These are phyloP conservation scores for Psittacara wagleri DNA, from an alignment of 2,113 vertebrate genomes.

Conservation along the genomic window DNA sequence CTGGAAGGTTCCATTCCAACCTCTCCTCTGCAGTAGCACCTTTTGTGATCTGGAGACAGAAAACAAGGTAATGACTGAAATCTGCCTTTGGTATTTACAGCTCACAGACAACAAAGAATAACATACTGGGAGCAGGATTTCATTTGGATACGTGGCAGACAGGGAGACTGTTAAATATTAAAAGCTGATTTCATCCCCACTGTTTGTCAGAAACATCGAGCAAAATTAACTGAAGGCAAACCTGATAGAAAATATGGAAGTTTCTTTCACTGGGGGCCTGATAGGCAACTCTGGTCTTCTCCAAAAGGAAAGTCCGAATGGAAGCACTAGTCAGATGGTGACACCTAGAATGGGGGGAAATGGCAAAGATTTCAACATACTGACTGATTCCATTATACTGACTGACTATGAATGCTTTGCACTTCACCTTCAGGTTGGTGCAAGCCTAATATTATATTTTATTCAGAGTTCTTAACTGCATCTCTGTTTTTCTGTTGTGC, in stretches of 20 bases:
- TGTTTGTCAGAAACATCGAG: neutral
- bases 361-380: neutral
- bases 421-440: neutral
- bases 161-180: neutral
- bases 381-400: neutral
- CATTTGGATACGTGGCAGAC: neutral
- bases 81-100: neutral
- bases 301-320: constrained; percentile 92
- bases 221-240: constrained; percentile 43
- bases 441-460: neutral
- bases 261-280: constrained; percentile 90
- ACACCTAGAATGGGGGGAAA: constrained; percentile 68
- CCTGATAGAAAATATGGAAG: constrained; percentile 99
- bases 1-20: constrained; percentile 83
- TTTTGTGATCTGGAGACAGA: constrained; percentile 85
- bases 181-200: neutral
- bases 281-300: constrained; percentile 91
- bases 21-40: constrained; percentile 86
- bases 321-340: constrained; percentile 90
- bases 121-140: neutral
- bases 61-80: neutral
- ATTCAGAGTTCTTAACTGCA: neutral
- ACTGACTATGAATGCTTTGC: neutral
- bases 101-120: neutral
- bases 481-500: neutral